Conservation (phyloP, 2,113 vertebrate genomes). For the Megatriorchis doriae region DNA sequence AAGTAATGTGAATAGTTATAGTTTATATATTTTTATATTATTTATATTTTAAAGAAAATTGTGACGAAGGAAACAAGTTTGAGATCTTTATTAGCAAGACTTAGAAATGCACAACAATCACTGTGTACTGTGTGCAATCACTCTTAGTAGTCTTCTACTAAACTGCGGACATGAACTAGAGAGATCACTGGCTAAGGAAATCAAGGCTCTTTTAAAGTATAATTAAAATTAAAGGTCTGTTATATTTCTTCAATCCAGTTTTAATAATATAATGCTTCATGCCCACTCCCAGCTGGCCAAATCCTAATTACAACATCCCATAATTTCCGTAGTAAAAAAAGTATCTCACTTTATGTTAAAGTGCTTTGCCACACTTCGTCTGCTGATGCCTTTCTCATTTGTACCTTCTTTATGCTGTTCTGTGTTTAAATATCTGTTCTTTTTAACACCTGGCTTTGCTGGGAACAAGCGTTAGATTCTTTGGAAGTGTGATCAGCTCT, state of each 20-base stretch:
- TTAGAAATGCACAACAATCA: neutral
- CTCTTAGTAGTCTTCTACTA: neutral
- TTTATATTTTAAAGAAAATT: neutral
- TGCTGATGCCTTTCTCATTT: neutral
- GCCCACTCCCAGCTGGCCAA: slow-evolving; percentile 5
- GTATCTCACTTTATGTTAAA: neutral
- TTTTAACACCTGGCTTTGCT: neutral
- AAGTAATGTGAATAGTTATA: neutral
- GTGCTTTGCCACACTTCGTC: neutral
- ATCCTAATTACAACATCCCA: slow-evolving; percentile 27
- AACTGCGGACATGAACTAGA: neutral
- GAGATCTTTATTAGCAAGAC: neutral
- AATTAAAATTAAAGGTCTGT: slow-evolving; percentile 25
- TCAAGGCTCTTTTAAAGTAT: neutral
- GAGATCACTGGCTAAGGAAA: neutral
- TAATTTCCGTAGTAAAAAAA: slow-evolving; percentile 3
- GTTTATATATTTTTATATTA: neutral
- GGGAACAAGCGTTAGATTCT: neutral
- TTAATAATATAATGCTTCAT: neutral
- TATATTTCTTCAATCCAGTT: neutral
- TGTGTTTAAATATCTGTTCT: neutral
- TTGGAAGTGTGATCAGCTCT: neutral
- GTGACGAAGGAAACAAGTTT: neutral
- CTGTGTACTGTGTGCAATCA: neutral
- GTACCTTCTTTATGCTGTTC: neutral